Evolutionary conservation across 2,888 invertebrate genomes (phyloP).

Genomic region (Clepsis dumicolana): DNA sequence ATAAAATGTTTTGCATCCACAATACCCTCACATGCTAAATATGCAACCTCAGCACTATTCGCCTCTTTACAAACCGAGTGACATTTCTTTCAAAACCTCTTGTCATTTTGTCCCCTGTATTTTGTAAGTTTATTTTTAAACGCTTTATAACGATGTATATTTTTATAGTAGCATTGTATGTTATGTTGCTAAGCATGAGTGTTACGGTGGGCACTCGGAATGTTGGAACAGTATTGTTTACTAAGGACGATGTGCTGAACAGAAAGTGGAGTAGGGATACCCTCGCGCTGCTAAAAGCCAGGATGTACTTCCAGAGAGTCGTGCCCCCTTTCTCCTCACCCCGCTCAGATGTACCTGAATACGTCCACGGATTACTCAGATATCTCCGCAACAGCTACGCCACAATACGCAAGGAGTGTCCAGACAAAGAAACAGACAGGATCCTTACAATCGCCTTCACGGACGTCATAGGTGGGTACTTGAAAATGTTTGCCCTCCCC

Average conservation of each 20-base stretch:
- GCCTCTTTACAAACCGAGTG: neutral
- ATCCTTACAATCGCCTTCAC: slow-evolving; percentile 74
- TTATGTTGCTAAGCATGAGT: slow-evolving; percentile 22
- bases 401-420: slow-evolving; percentile 59
- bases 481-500: slow-evolving; percentile 87
- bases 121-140: slow-evolving; percentile 71
- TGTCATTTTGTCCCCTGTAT: slow-evolving; percentile 56
- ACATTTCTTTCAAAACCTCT: slow-evolving; percentile 23
- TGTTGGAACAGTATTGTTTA: slow-evolving; percentile 74
- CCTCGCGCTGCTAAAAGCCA: slow-evolving; percentile 62
- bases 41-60: neutral
- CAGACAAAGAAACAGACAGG: slow-evolving; percentile 51
- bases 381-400: slow-evolving; percentile 64
- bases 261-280: slow-evolving; percentile 60
- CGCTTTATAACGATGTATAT: slow-evolving; percentile 55
- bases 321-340: slow-evolving; percentile 61
- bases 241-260: slow-evolving; percentile 55
- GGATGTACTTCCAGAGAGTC: slow-evolving; percentile 65
- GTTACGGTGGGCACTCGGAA: slow-evolving; percentile 51
- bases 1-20: neutral
- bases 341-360: slow-evolving; percentile 53
- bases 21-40: neutral
- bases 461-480: slow-evolving; percentile 86
- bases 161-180: slow-evolving; percentile 50
- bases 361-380: slow-evolving; percentile 58